Evolutionary conservation across 2,888 invertebrate species (phyloP).

Genomic region (Vanessa cardui): DNA sequence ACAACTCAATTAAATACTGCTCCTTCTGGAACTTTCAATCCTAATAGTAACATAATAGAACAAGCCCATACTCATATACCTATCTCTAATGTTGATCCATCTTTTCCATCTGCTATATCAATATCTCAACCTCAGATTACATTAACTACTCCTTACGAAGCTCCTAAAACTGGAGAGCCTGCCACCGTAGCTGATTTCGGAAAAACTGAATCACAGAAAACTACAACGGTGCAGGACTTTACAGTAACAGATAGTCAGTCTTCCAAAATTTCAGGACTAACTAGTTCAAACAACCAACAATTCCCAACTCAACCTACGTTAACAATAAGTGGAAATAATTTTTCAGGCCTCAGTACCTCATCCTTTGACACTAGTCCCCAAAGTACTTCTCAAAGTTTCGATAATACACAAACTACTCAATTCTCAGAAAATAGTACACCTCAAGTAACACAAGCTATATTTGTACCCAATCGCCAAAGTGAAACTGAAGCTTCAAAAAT

Average conservation of each 20-base stretch:
- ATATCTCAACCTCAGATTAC: not conserved
- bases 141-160: not conserved
- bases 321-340: slow-evolving; percentile 5
- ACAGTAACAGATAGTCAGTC: not conserved
- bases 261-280: not conserved
- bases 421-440: not conserved
- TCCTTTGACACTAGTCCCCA: not conserved
- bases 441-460: slow-evolving; percentile 13
- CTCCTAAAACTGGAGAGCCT: not conserved
- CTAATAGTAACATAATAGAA: too few species aligned
- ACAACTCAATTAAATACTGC: slow-evolving; percentile 1
- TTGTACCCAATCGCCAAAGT: slow-evolving; percentile 30
- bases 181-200: not conserved
- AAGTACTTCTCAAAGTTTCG: not conserved
- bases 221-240: not conserved
- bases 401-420: slow-evolving; percentile 8
- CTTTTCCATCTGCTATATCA: not conserved
- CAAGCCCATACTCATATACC: too few species aligned
- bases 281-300: not conserved
- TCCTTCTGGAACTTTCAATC: not conserved
- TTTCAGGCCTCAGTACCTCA: not conserved
- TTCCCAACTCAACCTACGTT: slow-evolving; percentile 4
- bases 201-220: not conserved
- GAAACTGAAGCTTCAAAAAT: slow-evolving; percentile 44
- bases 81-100: not conserved